These are phyloP conservation scores for Onychomys torridus DNA, from an alignment of 2,797 vertebrate species.

Conservation along the genomic window DNA sequence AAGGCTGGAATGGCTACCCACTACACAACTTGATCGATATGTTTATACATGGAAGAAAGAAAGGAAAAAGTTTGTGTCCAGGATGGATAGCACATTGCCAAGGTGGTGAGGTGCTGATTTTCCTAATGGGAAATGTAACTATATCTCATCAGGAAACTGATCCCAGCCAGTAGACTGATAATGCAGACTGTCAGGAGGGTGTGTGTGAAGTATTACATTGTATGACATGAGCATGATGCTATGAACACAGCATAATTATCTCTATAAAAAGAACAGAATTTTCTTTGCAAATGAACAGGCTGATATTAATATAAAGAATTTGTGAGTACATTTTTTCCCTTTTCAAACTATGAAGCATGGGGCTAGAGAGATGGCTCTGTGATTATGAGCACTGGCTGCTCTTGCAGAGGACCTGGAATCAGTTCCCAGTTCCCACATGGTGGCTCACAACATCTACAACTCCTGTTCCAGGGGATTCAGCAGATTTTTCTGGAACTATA, in stretches of 20 bases:
- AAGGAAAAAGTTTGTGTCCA: neutral
- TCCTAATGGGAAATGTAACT: neutral
- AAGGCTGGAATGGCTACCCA: no score
- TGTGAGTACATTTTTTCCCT: neutral
- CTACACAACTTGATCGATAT: constrained; percentile 7
- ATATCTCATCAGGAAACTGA: neutral
- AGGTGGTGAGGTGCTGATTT: neutral
- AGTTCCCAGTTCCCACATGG: neutral
- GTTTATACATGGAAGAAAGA: neutral
- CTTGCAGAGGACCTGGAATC: neutral
- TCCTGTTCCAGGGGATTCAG: no score
- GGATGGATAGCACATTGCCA: neutral
- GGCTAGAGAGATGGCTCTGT: neutral
- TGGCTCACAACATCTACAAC: neutral
- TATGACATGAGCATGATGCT: neutral
- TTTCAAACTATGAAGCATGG: neutral
- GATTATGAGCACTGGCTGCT: neutral
- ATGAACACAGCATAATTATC: neutral
- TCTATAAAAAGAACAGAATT: neutral
- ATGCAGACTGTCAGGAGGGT: neutral
- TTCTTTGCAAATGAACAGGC: neutral
- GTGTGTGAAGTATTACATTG: neutral
- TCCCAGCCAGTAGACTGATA: neutral
- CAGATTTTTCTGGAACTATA: no score
- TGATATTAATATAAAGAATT: constrained; percentile 1